Evolutionary conservation across 2,113 vertebrate species (phyloP), one percentile per base, ranked within the genome.

Genomic region (Vicugna pacos): DNA sequence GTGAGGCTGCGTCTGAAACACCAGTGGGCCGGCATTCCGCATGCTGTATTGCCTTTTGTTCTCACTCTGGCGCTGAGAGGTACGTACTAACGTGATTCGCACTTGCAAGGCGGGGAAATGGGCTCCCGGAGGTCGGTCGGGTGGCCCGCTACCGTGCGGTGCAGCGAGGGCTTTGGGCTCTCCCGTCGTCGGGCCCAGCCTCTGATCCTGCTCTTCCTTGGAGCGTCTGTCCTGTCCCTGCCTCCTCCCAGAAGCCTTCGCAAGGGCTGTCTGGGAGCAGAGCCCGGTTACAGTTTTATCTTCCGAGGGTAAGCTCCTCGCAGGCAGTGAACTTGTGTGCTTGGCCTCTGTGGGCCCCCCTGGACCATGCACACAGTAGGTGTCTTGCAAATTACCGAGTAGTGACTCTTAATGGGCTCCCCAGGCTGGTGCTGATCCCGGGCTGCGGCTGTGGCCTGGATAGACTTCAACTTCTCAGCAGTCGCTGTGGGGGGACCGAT

Each of bases 401-500:
- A 0, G 11, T 19, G 76, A 24, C 28, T 7, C 0, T 30, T 6
- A 11, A 24, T 0, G 67, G 58, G n/a, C 60, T n/a, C 73, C 32
- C 54, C 1, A 1, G 73, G 24, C 17, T 62, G 11, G 0, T 32
- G 30, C 56, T 35, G 19, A 26, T 26, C 32, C 92, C 30, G 1
- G 26, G 79, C 12, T 0, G 0, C 0, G 65, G 65, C 26, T 2
- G 12, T 5, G 79, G 69, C 56, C 50, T 14, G 19, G 14, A 35
- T 26, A 54, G 77, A 3, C 26, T 24, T 0, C 0, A 0, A 2
- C 6, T 1, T 30, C 32, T 13, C 12, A 0, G 26, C 6, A 1
- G 94, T 19, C 0, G 0, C 35, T 4, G 0, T 0, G 64, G 65
- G 65, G 76, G 42, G 1, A 0, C 52, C 0, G 1, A 6, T 0